These are phyloP conservation scores for Cochlearius cochlearius DNA, from an alignment of 2,113 vertebrate genomes.

Conservation along the genomic window DNA sequence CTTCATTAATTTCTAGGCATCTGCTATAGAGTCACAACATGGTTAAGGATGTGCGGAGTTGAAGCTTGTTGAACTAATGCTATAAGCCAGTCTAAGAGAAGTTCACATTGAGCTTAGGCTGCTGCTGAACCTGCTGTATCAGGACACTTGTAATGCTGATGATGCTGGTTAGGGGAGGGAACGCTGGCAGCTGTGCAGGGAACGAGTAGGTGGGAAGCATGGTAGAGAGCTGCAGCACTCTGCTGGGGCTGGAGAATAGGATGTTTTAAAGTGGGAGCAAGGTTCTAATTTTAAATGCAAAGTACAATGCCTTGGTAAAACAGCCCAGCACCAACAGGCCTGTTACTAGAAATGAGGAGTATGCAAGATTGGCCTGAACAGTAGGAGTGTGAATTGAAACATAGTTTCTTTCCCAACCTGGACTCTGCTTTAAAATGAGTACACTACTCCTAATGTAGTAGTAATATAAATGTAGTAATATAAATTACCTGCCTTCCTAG, in stretches of 20 bases:
- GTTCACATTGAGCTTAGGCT: not conserved
- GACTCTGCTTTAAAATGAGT: not conserved
- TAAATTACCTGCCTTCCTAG: not conserved
- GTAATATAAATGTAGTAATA: not conserved
- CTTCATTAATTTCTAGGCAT: not conserved
- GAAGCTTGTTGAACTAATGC: not conserved
- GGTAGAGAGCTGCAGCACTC: not conserved
- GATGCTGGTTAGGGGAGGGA: not conserved
- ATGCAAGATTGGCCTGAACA: not conserved
- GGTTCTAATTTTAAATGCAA: not conserved
- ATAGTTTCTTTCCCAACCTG: not conserved
- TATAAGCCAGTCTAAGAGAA: not conserved
- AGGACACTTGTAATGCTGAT: not conserved
- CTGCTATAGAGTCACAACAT: not conserved
- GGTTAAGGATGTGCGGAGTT: not conserved
- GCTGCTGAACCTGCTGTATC: not conserved
- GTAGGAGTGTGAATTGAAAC: not conserved
- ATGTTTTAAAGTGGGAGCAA: not conserved
- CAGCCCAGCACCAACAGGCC: not conserved
- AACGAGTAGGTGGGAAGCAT: not conserved
- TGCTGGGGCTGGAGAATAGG: not conserved
- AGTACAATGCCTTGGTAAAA: not conserved
- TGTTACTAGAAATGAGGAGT: not conserved
- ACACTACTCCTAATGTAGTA: not conserved
- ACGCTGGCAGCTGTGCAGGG: not conserved